These are phyloP conservation scores for Mantis religiosa DNA, from an alignment of 2,888 invertebrate species.

Conservation along the genomic window DNA sequence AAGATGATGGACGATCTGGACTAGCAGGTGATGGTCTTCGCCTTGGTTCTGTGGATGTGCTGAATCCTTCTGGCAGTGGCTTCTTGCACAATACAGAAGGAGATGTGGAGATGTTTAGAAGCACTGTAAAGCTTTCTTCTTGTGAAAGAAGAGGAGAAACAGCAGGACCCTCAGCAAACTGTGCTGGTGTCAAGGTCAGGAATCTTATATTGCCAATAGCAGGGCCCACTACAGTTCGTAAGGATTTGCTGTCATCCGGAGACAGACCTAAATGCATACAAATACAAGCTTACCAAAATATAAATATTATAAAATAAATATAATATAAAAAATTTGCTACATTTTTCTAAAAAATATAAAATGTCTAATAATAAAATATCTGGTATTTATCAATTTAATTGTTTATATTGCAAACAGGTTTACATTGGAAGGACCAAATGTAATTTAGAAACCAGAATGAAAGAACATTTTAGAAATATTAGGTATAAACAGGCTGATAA, in stretches of 20 bases:
- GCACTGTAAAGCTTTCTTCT: slow-evolving; percentile 72
- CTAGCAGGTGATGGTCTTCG: not conserved
- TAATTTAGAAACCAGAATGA: too few species aligned
- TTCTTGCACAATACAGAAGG: slow-evolving; percentile 55
- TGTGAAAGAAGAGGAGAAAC: slow-evolving; percentile 66
- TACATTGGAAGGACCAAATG: too few species aligned
- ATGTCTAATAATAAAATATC: too few species aligned
- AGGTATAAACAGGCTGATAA: too few species aligned
- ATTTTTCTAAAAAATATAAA: too few species aligned
- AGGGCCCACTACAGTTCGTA: slow-evolving; percentile 33
- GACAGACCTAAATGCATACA: slow-evolving; percentile 20
- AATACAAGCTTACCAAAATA: not conserved
- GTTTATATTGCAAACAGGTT: too few species aligned
- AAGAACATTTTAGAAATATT: too few species aligned
- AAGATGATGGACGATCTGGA: not conserved
- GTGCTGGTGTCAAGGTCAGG: slow-evolving; percentile 71
- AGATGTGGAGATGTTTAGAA: slow-evolving; percentile 73
- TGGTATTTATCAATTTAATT: too few species aligned
- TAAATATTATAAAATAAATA: too few species aligned
- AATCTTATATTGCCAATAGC: slow-evolving; percentile 75
- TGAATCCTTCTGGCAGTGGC: slow-evolving; percentile 72
- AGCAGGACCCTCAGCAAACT: slow-evolving; percentile 80
- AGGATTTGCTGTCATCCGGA: slow-evolving; percentile 31
- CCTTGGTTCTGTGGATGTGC: slow-evolving; percentile 40
- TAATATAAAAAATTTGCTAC: too few species aligned